Base-by-base conservation (phyloP, 2,113 vertebrate genomes). In the Ophthalmolycus amberensis region DNA sequence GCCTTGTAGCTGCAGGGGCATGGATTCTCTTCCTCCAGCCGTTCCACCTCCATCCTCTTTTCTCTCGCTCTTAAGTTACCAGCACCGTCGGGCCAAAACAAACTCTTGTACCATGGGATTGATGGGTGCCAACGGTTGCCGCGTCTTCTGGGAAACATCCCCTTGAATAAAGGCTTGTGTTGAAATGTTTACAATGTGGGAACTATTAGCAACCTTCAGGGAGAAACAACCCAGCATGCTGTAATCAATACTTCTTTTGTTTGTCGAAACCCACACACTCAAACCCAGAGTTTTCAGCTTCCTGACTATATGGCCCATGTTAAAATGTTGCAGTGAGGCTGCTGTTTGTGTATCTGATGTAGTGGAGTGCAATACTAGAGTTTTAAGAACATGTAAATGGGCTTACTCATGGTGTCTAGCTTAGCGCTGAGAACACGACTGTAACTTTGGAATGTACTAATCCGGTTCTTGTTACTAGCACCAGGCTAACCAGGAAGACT, bases 241-340 rank as follows among this genome's bases (percentile, higher is more conserved):
- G 86, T 88, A 86, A 94, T 93, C 92, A 91, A 91, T 92, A 89
- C 75, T 70, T 79, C 90, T 92, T 91, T 94, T 93, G 92, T 95
- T 90, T 83, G 70, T 56, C 46, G 14, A 84, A 86, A 86, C 65
- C 89, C 90, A n/a, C 81, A 87, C 65, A 65, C 59, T 81, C 46
- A 81, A 80, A 82, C 76, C 71, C 58, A 65, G 67, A 75, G 52
- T 80, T 59, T 68, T 64, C 44, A 69, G 38, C 71, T 60, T 54
- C 34, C 15, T 3, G 22, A 70, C 34, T 88, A 50, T 83, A 83
- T 64, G 56, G 77, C 54, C 48, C 56, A 48, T 69, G 82, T 56
- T 81, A 25, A 82, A 46, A 75, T 81, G 79, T 85, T 80, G 71
- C 80, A 92, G 71, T 38, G 10, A 54, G 77, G 60, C 82, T 80